These are phyloP conservation scores for Volucella inanis DNA, from an alignment of 2,888 invertebrate genomes.

Conservation along the genomic window DNA sequence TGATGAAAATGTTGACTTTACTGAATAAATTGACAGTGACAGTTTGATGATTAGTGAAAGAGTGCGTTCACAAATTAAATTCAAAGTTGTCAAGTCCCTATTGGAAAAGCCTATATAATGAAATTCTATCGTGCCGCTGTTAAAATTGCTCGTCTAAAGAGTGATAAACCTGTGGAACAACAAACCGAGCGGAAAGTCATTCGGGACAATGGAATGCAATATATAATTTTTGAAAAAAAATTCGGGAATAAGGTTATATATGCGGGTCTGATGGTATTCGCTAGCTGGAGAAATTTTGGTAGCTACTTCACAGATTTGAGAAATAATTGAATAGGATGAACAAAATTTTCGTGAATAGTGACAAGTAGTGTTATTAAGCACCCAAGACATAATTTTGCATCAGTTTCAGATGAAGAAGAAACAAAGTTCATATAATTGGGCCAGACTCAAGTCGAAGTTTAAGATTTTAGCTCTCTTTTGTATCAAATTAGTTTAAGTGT, in stretches of 20 bases:
- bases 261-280: slow-evolving; percentile 95
- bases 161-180: slow-evolving; percentile 90
- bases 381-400: slow-evolving; percentile 90
- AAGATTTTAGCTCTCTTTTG: neutral
- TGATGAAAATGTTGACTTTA: no score
- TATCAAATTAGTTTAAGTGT: no score
- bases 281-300: slow-evolving; percentile 93
- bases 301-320: slow-evolving; percentile 88
- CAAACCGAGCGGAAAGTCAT: slow-evolving; percentile 96
- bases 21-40: no score
- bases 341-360: slow-evolving; percentile 96
- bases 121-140: slow-evolving; percentile 97
- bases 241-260: slow-evolving; percentile 97
- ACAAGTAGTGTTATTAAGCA: slow-evolving; percentile 97
- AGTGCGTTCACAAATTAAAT: no score
- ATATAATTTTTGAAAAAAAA: slow-evolving; percentile 97
- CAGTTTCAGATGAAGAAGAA: slow-evolving; percentile 90
- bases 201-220: slow-evolving; percentile 98
- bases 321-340: slow-evolving; percentile 98
- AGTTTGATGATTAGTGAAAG: no score
- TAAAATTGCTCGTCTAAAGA: slow-evolving; percentile 94
- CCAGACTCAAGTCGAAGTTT: slow-evolving; percentile 86
- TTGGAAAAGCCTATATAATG: no score
- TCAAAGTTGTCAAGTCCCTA: no score
- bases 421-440: slow-evolving; percentile 97